Evolutionary conservation across 2,113 vertebrate genomes (phyloP), one percentile per base, ranked within the genome.

Genomic region (Plestiodon gilberti): DNA sequence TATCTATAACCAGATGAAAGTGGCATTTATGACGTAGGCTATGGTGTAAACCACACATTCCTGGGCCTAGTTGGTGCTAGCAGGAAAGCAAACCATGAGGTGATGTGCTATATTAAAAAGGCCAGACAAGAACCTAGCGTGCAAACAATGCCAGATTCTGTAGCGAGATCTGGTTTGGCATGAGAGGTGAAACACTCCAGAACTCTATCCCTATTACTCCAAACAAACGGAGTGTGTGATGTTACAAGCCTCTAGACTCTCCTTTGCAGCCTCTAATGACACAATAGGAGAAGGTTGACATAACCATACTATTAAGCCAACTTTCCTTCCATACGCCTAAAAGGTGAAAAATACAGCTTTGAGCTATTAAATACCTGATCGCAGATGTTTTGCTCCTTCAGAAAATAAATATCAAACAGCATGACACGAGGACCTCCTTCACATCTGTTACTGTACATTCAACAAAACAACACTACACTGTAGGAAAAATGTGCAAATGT

Each of bases 371-470:
- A 90, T 55, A 48, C 10, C 38, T 20, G 52, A 86, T 77, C 59
- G 67, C 81, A 81, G 81, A 71, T 84, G 75, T 73, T 71, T 87
- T 20, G 71, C 81, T 78, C 74, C 22, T 25, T 59, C 87, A 78
- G 55, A 33, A 81, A 86, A 80, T 61, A 90, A 75, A 6, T 40
- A 82, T 48, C 85, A 38, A 82, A 84, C 43, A 55, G n/a, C 1
- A 1, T 78, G 80, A 22, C 69, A 80, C 33, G 67, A 85, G 35
- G 86, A 0, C 3, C 14, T 7, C 22, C 61, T 80, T 76, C 3
- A 15, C 48, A 78, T 0, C 0, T 71, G 6, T 40, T 85, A n/a
- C 69, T 75, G 20, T 0, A 0, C 88, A 43, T 14, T 64, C 82
- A 57, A 10, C 25, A 87, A 78, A 90, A 30, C 18, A 80, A 55